A percentile compares a stretch with the other conserved stretches of the same genome.
Conservation (phyloP, 2,113 vertebrate genomes). For the Bos javanicus region DNA sequence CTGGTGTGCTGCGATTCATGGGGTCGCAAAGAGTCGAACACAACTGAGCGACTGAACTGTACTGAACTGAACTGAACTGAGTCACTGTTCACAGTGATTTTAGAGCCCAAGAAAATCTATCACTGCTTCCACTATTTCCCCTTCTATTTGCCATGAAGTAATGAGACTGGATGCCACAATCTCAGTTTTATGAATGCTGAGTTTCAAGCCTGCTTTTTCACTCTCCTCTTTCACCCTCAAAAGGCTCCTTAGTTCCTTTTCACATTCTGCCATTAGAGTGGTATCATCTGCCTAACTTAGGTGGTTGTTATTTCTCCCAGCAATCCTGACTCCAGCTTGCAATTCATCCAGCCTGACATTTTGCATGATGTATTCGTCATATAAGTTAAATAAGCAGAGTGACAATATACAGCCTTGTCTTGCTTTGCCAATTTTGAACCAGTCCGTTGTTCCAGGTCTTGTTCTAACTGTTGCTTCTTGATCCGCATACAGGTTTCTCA, state of each 20-base stretch:
- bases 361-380: not conserved
- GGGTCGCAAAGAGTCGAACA: no score
- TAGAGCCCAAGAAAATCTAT: not conserved
- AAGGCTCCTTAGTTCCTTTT: not conserved
- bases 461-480: not conserved
- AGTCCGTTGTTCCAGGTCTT: not conserved
- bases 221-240: not conserved
- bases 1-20: no score
- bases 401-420: not conserved
- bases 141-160: not conserved
- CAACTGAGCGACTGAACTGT: no score
- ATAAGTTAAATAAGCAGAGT: not conserved
- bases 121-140: not conserved
- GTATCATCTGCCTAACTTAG: not conserved
- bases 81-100: not conserved
- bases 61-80: no score
- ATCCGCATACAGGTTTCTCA: not conserved
- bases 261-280: not conserved
- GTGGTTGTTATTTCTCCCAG: not conserved
- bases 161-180: not conserved
- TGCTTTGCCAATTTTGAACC: not conserved
- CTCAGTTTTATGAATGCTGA: not conserved
- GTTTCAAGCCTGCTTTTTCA: not conserved
- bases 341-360: not conserved
- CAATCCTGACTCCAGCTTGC: not conserved